These are phyloP conservation scores for Lampris megalopsis DNA, from an alignment of 2,113 vertebrate genomes.

Conservation along the genomic window DNA sequence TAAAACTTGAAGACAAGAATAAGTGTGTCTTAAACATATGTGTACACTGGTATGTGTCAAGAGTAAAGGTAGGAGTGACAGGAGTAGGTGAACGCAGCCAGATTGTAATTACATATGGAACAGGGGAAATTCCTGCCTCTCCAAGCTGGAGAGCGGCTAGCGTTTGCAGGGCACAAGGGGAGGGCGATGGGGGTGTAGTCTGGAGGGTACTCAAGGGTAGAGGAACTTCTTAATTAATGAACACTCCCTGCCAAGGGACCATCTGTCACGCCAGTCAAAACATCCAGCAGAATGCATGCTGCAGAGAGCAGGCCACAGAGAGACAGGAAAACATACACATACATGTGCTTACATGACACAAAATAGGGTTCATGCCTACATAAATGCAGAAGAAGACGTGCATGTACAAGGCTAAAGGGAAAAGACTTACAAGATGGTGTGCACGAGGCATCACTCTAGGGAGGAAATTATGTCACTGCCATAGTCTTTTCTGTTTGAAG, in stretches of 20 bases:
- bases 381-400: not conserved
- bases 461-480: conserved; percentile 10
- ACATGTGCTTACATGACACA: conserved; percentile 17
- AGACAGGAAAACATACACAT: conserved; percentile 25
- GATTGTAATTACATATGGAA: conserved; percentile 64
- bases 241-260: conserved; percentile 68
- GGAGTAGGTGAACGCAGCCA: conserved; percentile 48
- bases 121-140: conserved; percentile 60
- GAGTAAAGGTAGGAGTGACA: conserved; percentile 57
- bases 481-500: conserved; percentile 12
- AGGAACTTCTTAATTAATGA: conserved; percentile 76
- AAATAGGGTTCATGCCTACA: conserved; percentile 6
- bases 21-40: not conserved
- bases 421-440: conserved; percentile 15
- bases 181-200: conserved; percentile 58
- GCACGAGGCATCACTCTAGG: not conserved
- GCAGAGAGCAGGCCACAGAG: conserved; percentile 24
- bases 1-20: not conserved
- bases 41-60: conserved; percentile 38
- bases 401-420: not conserved
- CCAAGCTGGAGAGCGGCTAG: conserved; percentile 39
- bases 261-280: conserved; percentile 67
- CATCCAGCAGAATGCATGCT: conserved; percentile 35
- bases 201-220: conserved; percentile 62
- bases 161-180: conserved; percentile 56